These are phyloP conservation scores for Phacellophora camtschatica DNA, from an alignment of 30 jellyfish, hydroid and myxozoan genomes.

Conservation along the genomic window DNA sequence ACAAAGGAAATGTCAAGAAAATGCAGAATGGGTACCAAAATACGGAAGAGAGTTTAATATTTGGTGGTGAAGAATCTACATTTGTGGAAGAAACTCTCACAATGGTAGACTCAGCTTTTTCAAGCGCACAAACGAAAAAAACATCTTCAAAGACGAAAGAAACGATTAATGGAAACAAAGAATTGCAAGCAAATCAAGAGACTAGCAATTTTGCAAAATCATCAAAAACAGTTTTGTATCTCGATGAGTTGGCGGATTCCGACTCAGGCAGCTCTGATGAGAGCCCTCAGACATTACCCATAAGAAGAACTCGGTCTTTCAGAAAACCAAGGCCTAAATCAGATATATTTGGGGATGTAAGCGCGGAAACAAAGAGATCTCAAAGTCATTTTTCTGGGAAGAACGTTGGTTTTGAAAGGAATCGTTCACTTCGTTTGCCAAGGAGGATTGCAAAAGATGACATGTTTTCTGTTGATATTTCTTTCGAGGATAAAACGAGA, in stretches of 20 bases:
- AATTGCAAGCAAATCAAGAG: not conserved
- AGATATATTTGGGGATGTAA: conserved; percentile 1
- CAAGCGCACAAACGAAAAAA: not conserved
- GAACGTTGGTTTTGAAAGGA: not conserved
- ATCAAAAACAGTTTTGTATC: conserved; percentile 49
- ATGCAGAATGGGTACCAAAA: not conserved
- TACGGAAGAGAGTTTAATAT: not conserved
- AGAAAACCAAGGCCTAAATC: conserved; percentile 68
- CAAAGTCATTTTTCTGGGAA: not conserved
- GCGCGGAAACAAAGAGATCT: not conserved
- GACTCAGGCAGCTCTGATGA: conserved; percentile 57
- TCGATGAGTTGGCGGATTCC: conserved; percentile 54
- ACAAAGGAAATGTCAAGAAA: not conserved
- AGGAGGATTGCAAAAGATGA: conserved; percentile 44
- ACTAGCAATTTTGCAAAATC: conserved; percentile 9
- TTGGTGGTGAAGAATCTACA: not conserved
- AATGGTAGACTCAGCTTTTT: conserved; percentile 48
- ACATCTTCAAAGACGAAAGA: not conserved
- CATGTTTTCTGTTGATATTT: conserved; percentile 52
- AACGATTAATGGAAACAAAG: not conserved
- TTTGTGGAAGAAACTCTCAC: conserved; percentile 27
- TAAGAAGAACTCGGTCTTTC: conserved; percentile 42
- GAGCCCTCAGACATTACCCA: not conserved
- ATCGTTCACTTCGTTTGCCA: conserved; percentile 45
- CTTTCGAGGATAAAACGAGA: conserved; percentile 25